A percentile compares a stretch with the other conserved stretches of the same genome.
Conservation (phyloP, 1,140 invertebrate genomes). For the Macrobrachium rosenbergii region DNA sequence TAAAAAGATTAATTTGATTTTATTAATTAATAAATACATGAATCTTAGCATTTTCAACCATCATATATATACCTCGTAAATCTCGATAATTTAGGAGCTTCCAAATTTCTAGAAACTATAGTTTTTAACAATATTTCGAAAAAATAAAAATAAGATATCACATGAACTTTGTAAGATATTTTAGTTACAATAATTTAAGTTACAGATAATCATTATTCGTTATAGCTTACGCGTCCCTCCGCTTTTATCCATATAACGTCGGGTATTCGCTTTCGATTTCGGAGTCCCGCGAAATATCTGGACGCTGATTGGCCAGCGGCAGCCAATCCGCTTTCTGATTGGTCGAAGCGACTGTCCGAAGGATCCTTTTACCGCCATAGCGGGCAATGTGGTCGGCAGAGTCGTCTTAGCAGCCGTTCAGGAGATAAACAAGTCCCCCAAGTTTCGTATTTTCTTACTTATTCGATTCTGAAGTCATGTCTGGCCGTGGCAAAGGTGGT, state of each 20-base stretch:
- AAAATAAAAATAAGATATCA: too few species aligned
- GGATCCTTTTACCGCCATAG: too few species aligned
- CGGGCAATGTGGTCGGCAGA: neutral
- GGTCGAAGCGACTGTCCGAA: neutral
- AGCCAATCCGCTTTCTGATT: neutral
- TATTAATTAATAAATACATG: neutral
- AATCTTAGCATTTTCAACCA: too few species aligned
- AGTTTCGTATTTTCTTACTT: slow-evolving; percentile 46
- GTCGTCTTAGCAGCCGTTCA: neutral
- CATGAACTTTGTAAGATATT: too few species aligned
- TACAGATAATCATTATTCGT: neutral
- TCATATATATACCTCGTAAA: too few species aligned
- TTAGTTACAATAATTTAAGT: neutral
- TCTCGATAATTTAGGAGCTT: too few species aligned
- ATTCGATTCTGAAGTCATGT: slow-evolving; percentile 68
- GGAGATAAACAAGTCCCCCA: neutral
- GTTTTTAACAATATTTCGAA: too few species aligned
- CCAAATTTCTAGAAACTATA: too few species aligned
- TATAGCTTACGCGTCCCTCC: neutral
- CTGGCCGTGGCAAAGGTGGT: slow-evolving; percentile 72
- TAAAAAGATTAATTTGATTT: neutral
- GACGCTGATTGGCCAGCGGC: neutral
- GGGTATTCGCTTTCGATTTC: neutral
- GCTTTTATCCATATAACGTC: neutral
- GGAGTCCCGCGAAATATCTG: neutral